Base-by-base conservation (phyloP, 2,797 vertebrate species). In the Xerus rutilus region DNA sequence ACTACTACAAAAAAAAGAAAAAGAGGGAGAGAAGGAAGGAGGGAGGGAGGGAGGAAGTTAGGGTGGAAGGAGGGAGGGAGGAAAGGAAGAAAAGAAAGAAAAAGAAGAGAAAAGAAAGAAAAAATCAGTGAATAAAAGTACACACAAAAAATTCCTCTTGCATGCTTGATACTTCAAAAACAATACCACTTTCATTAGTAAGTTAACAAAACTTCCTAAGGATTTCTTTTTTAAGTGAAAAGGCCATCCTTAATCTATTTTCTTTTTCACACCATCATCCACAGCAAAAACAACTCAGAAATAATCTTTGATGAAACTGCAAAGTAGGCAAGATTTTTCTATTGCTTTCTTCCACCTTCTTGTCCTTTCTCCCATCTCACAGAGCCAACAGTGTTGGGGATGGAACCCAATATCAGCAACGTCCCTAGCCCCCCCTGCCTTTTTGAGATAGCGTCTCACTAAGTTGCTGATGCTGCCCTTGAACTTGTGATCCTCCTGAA, bases 131-230 rank as follows among this genome's bases (percentile, higher is more conserved):
- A 62, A 82, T 67, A 77, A 67, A 39, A 39, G 47, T 81, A 45
- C 47, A 65, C 64, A 70, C 52, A 92, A 83, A 67, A 91, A 78
- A 65, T 57, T 93, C 43, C 70, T 74, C 57, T 47, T 62, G 1
- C 54, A 13, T 49, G 21, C 23, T 92, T 86, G 43, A n/a, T 43
- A 79, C 39, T 89, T 93, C 65, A 94, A 92, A 86, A 86, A 62
- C 52, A 64, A 70, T 73, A 92, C 85, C 77, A 82, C 82, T 92
- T 97, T 88, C 88, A 70, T 95, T 49, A 69, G 64, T 76, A 54
- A 92, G 21, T 96, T 81, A 82, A 72, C 25, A 54, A 78, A 84
- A 69, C 62, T 85, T 96, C 73, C 78, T 54, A 64, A 69, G 57
- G 79, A 49, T 91, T 81, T 89, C 59, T 89, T 73, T 89, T 87